Conservation (phyloP, 2,797 vertebrate genomes). For the Poeciliopsis presidionis region DNA sequence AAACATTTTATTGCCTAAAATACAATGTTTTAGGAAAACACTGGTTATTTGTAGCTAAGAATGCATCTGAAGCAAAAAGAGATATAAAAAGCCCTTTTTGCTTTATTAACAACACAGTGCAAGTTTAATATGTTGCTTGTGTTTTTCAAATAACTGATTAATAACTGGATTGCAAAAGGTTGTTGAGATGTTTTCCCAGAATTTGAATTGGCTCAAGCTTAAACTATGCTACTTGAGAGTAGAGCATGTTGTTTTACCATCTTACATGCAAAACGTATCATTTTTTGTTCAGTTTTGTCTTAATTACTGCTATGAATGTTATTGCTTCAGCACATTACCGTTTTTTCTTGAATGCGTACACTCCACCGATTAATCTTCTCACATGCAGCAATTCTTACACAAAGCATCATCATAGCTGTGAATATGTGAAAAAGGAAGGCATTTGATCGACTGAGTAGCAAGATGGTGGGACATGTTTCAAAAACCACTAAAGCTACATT, state of each 20-base stretch:
- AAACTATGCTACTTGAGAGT: not conserved
- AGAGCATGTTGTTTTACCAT: not conserved
- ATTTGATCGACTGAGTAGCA: not conserved
- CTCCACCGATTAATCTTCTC: not conserved
- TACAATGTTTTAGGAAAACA: too few species aligned
- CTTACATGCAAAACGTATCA: not conserved
- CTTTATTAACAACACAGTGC: too few species aligned
- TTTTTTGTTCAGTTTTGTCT: not conserved
- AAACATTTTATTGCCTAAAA: not conserved
- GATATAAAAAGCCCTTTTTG: too few species aligned
- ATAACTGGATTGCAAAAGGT: too few species aligned
- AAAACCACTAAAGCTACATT: not conserved
- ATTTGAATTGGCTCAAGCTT: not conserved
- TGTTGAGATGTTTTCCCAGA: not conserved
- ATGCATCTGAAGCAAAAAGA: too few species aligned
- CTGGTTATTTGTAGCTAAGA: too few species aligned
- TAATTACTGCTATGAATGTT: not conserved
- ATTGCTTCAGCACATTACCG: not conserved
- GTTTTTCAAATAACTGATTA: too few species aligned
- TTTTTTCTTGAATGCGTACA: not conserved
- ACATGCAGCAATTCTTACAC: not conserved
- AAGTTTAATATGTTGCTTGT: too few species aligned
- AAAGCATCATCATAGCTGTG: not conserved
- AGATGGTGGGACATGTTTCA: not conserved
- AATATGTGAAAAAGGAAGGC: not conserved